These are phyloP conservation scores for Atractosteus spatula DNA, from an alignment of 2,113 vertebrate species.

Conservation along the genomic window DNA sequence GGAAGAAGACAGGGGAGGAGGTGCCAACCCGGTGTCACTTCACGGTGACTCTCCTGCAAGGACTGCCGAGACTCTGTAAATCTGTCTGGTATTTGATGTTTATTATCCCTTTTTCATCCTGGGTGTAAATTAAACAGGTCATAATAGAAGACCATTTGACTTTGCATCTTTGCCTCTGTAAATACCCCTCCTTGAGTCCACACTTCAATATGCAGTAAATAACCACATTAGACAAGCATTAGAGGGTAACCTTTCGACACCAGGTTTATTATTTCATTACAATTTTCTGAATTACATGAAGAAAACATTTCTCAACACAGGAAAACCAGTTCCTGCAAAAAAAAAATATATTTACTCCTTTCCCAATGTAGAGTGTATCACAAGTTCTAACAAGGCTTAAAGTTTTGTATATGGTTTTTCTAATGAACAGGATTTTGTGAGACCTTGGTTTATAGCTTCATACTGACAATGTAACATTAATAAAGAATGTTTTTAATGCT, in stretches of 20 bases:
- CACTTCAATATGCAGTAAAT: background rate
- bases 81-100: too few relatives aligned
- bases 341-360: background rate
- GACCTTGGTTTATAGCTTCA: slow-evolving; percentile 4
- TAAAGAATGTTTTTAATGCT: background rate
- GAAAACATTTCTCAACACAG: background rate
- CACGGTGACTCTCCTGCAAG: too few relatives aligned
- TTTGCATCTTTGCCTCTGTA: too few relatives aligned
- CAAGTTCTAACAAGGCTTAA: slow-evolving; percentile 7
- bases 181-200: background rate
- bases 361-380: background rate
- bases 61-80: too few relatives aligned
- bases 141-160: too few relatives aligned
- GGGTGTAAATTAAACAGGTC: too few relatives aligned
- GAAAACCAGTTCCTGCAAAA: slow-evolving; percentile 17
- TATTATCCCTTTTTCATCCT: too few relatives aligned
- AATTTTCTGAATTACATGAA: background rate
- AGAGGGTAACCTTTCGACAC: background rate
- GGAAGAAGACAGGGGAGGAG: too few relatives aligned
- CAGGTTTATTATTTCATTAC: slow-evolving; percentile 4
- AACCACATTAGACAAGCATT: background rate
- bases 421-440: background rate
- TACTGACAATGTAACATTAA: background rate
- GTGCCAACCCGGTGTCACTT: too few relatives aligned
- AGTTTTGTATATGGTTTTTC: background rate